Evolutionary conservation across 2,113 vertebrate genomes (phyloP), one percentile per base, ranked within the genome.

Genomic region (Silurus meridionalis): DNA sequence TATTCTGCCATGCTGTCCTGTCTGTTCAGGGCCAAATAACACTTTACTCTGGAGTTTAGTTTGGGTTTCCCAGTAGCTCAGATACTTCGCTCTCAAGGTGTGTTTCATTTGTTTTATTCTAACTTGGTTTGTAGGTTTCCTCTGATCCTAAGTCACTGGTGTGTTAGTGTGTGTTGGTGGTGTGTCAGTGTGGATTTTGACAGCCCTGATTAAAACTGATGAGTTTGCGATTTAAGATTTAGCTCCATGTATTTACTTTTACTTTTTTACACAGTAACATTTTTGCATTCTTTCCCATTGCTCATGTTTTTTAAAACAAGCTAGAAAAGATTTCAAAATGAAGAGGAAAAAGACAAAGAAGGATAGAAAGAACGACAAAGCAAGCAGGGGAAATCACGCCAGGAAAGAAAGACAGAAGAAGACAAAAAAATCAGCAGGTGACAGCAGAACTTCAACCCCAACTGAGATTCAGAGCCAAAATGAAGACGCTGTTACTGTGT

Each of bases 301-400:
- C 9, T 37, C 6, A 60, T 82, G 48, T 53, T 6, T 5, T 25
- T 17, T 17, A 69, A 80, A 85, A 3, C 8, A 28, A 55, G 74
- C 23, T 55, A 55, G 83, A 60, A 63, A 84, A 15, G 7, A 71
- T 0, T 74, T 67, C 60, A 67, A 79, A 88, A 10, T 84, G 83
- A 50, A 8, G 48, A 92, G n/a, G 79, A 92, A 83, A 84, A 78
- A 23, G 4, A 80, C 0, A 1, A 92, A 72, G 60, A 86, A 67
- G 5, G 61, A 66, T 17, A 85, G 74, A 78, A 90, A 67, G 55
- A 87, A 17, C 25, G 25, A 85, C 0, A 64, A 10, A 74, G 10
- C n/a, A 61, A 69, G 37, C 14, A 8, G 6, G 57, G 28, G 60
- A 57, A 81, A 53, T 2, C 69, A 15, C 25, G 1, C 46, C 50